Evolutionary conservation across 1,140 invertebrate species (phyloP).

Genomic region (Conus ventricosus): DNA sequence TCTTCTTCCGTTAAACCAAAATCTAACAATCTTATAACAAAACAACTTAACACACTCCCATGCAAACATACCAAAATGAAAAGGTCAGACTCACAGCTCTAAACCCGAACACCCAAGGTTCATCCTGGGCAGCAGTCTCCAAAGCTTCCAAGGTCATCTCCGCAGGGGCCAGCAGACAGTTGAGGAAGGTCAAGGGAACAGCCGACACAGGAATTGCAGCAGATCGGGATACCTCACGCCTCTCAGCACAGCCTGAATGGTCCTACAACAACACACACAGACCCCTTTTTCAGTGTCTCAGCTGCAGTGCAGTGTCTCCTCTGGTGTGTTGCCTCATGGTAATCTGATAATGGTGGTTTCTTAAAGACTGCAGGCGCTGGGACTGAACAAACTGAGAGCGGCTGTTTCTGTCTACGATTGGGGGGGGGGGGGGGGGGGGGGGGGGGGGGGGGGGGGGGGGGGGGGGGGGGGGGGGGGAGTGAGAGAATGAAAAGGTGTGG

Average conservation of each 20-base stretch:
- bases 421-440: too few relatives aligned
- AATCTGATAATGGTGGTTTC: background rate
- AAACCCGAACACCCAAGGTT: constrained; percentile 61
- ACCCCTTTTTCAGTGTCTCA: background rate
- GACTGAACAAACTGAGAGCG: too few relatives aligned
- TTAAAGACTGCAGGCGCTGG: too few relatives aligned
- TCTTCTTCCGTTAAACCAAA: too few relatives aligned
- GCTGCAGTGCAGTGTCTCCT: background rate
- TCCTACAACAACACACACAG: background rate
- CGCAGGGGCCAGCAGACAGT: constrained; percentile 1
- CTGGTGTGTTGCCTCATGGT: too few relatives aligned
- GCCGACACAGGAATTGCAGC: constrained; percentile 19
- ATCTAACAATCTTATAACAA: too few relatives aligned
- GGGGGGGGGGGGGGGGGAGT: too few relatives aligned
- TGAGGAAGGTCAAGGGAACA: constrained; percentile 28
- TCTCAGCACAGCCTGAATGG: constrained; percentile 33
- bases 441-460: too few relatives aligned
- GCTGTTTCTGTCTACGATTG: too few relatives aligned
- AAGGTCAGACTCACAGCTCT: constrained; percentile 47
- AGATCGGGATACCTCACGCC: constrained; percentile 14
- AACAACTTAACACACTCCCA: background rate
- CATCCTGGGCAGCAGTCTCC: constrained; percentile 39
- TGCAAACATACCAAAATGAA: background rate
- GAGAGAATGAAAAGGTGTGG: too few relatives aligned
- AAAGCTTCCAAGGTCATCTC: background rate